Evolutionary conservation across 2,113 vertebrate species (phyloP), one percentile per base, ranked within the genome.

Genomic region (Platichthys stellatus): DNA sequence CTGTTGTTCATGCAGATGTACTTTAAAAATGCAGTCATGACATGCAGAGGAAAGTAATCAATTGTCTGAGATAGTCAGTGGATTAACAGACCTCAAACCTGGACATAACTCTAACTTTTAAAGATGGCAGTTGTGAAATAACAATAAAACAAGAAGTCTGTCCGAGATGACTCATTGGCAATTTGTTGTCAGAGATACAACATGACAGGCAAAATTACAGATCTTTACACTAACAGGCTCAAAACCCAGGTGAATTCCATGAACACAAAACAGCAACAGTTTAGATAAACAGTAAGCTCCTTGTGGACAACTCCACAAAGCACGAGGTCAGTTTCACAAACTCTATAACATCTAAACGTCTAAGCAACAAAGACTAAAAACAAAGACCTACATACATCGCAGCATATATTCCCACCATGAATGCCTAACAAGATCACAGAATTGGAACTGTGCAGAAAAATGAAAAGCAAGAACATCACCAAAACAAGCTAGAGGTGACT

Each of bases 381-480:
- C 24, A 28, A 43, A 60, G 10, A 28, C 15, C 14, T 17, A 60
- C 15, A 14, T 28, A 31, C 58, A 28, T 28, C 40, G 21, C 59
- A 61, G 59, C 28, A 20, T 38, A 20, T 10, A 35, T 35, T 14
- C 8, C 58, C 24, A 31, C 26, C 17, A 7, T 10, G 58, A 28
- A 31, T 28, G 6, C 58, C 12, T 24, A 57, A 57, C 21, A 24
- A 28, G 26, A 31, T 59, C 54, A 17, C 26, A 28, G 26, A 26
- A 28, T 7, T 59, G 58, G 26, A 26, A 31, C 58, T 18, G 26
- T 59, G 26, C 58, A 63, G 20, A 43, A 40, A 63, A 63, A 63
- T 21, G 11, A 43, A 63, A 63, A n/a, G n/a, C 35, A 43, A n/a
- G 58, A 63, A 40, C 61, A 63, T 63, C 61, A 14, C 31, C 23